Evolutionary conservation across 2,888 invertebrate genomes (phyloP).

Genomic region (Philonicus albiceps): DNA sequence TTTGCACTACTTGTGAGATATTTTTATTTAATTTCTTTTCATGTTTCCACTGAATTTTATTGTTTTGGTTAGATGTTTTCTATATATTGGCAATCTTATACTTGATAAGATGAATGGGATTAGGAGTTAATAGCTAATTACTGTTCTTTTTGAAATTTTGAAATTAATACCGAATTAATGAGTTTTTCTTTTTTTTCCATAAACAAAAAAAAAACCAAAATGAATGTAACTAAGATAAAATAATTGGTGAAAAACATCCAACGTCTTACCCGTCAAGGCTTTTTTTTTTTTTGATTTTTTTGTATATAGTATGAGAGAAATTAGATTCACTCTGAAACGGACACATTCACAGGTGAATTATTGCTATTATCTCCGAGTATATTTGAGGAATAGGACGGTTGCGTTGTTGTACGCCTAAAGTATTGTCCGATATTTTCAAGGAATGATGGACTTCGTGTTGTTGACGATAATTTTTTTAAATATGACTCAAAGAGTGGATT

Average conservation of each 20-base stretch:
- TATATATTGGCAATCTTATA: slow-evolving; percentile 16
- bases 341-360: slow-evolving; percentile 55
- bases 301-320: neutral
- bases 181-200: neutral
- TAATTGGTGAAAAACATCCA: slow-evolving; percentile 25
- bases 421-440: slow-evolving; percentile 62
- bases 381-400: slow-evolving; percentile 64
- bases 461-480: slow-evolving; percentile 62
- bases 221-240: slow-evolving; percentile 6
- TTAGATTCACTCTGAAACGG: slow-evolving; percentile 40
- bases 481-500: slow-evolving; percentile 59
- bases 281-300: too few relatives aligned
- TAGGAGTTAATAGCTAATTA: slow-evolving; percentile 29
- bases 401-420: slow-evolving; percentile 45
- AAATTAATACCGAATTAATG: slow-evolving; percentile 33
- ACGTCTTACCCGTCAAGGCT: slow-evolving; percentile 31
- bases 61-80: slow-evolving; percentile 17
- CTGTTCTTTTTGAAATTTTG: slow-evolving; percentile 27
- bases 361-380: slow-evolving; percentile 63
- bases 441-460: slow-evolving; percentile 68
- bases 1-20: slow-evolving; percentile 1
- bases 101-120: slow-evolving; percentile 11
- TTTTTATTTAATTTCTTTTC: neutral
- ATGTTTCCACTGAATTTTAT: neutral
- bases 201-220: too few relatives aligned